These are phyloP conservation scores for Oreortyx pictus DNA, from an alignment of 2,797 vertebrate species.

Conservation along the genomic window DNA sequence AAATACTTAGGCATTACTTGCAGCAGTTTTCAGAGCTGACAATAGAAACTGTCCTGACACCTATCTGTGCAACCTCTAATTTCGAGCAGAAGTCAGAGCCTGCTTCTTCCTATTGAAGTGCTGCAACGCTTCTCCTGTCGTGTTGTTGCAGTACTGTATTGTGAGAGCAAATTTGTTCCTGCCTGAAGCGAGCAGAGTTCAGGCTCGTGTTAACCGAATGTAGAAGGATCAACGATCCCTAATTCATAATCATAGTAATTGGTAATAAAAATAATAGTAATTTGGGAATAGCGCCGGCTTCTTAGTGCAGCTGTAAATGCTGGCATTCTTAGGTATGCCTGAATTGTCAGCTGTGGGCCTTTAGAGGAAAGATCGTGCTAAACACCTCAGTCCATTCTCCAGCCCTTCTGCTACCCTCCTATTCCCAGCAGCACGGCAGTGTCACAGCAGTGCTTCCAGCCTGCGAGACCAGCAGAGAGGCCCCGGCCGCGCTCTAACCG, in stretches of 20 bases:
- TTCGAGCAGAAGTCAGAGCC: background rate
- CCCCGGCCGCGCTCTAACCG: background rate
- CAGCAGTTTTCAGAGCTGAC: background rate
- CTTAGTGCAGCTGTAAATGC: background rate
- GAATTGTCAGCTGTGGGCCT: background rate
- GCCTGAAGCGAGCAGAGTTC: background rate
- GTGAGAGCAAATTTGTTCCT: background rate
- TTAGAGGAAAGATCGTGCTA: background rate
- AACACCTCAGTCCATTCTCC: fast-evolving
- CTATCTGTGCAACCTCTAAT: background rate
- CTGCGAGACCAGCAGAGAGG: background rate
- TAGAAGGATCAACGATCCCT: background rate
- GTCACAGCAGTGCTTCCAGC: background rate
- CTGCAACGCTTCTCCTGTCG: background rate
- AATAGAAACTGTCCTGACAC: background rate
- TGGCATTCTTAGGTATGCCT: background rate
- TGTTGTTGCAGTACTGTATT: background rate
- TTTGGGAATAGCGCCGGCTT: background rate
- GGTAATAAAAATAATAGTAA: background rate
- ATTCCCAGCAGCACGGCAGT: background rate
- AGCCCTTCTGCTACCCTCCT: background rate
- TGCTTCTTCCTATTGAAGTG: background rate
- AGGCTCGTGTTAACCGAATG: background rate
- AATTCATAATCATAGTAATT: background rate
- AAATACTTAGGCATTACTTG: background rate